These are phyloP conservation scores for Ceyx margarethae DNA, from an alignment of 2,113 vertebrate species.

Conservation along the genomic window DNA sequence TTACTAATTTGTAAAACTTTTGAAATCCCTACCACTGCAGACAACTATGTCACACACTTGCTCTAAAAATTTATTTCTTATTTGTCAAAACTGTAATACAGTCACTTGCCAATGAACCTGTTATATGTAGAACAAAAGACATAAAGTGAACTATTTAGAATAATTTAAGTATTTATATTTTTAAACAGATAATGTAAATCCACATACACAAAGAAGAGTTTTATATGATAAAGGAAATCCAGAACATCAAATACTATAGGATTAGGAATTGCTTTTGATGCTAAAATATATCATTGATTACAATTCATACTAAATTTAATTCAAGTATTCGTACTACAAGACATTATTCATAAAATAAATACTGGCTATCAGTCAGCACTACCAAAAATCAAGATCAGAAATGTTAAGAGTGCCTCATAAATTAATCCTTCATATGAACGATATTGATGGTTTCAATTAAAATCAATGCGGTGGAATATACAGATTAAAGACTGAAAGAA, in stretches of 20 bases:
- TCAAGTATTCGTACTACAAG: background rate
- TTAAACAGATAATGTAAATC: background rate
- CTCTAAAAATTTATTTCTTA: background rate
- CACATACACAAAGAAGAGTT: background rate
- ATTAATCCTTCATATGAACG: background rate
- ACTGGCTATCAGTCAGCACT: background rate
- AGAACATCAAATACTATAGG: background rate
- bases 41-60: rapidly evolving
- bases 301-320: background rate
- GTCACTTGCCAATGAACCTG: background rate
- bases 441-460: background rate
- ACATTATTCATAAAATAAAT: slow-evolving; percentile 3
- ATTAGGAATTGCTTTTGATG: background rate
- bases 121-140: background rate
- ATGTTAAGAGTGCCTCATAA: background rate
- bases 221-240: background rate
- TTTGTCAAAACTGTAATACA: background rate
- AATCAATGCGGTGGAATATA: background rate
- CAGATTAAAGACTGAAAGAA: background rate
- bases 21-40: background rate
- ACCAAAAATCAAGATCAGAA: background rate
- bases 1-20: background rate
- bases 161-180: background rate
- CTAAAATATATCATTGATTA: background rate
- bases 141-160: background rate